These are phyloP conservation scores for Mormyrus lacerda DNA, from an alignment of 2,113 vertebrate genomes.

Conservation along the genomic window DNA sequence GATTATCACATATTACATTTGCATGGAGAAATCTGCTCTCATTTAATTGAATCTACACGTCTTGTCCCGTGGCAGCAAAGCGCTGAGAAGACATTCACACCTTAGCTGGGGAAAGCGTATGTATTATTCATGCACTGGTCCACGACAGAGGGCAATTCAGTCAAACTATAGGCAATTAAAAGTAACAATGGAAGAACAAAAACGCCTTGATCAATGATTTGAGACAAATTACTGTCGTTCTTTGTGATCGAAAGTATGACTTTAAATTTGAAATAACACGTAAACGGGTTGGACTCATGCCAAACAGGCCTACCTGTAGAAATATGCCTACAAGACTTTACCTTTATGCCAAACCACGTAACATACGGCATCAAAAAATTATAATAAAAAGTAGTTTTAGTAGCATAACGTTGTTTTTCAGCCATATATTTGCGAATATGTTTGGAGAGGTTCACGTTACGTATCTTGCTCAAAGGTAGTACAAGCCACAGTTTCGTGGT, in stretches of 20 bases:
- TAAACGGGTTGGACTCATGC: not conserved
- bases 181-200: slow-evolving; percentile 39
- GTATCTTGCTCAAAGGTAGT: not conserved
- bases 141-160: slow-evolving; percentile 9
- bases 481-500: not conserved
- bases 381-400: not conserved
- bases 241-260: not conserved
- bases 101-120: not conserved
- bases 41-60: not conserved
- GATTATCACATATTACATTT: not conserved
- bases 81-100: slow-evolving; percentile 18
- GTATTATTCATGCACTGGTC: not conserved
- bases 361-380: not conserved
- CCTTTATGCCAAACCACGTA: not conserved
- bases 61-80: not conserved
- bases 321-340: not conserved
- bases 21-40: not conserved
- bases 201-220: slow-evolving; percentile 34
- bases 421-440: not conserved
- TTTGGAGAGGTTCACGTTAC: not conserved
- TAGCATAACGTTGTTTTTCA: not conserved
- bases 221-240: not conserved
- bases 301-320: not conserved
- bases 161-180: slow-evolving; percentile 40
- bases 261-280: not conserved